Evolutionary conservation across 2,888 invertebrate species (phyloP).

Genomic region (Dendrolimus pini): DNA sequence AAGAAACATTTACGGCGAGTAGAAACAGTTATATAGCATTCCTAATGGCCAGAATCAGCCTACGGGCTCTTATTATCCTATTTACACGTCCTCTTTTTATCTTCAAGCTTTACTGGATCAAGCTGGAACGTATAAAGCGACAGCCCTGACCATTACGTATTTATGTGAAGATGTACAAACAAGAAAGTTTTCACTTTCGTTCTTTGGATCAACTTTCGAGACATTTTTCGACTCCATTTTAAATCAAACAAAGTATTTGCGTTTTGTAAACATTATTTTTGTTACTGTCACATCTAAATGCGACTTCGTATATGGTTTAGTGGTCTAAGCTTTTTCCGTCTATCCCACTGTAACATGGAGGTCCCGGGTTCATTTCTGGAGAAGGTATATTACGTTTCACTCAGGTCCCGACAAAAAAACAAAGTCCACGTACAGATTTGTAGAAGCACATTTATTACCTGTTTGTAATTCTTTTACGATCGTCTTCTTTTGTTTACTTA

Average conservation of each 20-base stretch:
- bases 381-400: too few relatives aligned
- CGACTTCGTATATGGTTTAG: too few relatives aligned
- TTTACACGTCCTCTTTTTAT: neutral
- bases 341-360: too few relatives aligned
- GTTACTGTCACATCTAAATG: too few relatives aligned
- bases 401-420: too few relatives aligned
- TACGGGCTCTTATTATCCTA: conserved; percentile 4
- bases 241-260: conserved; percentile 22
- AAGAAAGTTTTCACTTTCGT: conserved; percentile 64
- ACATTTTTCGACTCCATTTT: conserved; percentile 25
- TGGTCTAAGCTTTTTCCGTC: too few relatives aligned
- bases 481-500: too few relatives aligned
- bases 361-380: too few relatives aligned
- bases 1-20: too few relatives aligned
- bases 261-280: neutral
- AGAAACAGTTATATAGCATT: neutral
- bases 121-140: neutral
- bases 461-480: too few relatives aligned
- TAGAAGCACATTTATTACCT: too few relatives aligned
- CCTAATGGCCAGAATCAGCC: conserved; percentile 8
- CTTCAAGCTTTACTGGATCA: neutral
- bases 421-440: too few relatives aligned
- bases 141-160: conserved; percentile 14
- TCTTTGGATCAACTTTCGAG: conserved; percentile 48
- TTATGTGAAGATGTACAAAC: conserved; percentile 37